These are phyloP conservation scores for Hemiprocne comata DNA, from an alignment of 2,113 vertebrate species.

Conservation along the genomic window DNA sequence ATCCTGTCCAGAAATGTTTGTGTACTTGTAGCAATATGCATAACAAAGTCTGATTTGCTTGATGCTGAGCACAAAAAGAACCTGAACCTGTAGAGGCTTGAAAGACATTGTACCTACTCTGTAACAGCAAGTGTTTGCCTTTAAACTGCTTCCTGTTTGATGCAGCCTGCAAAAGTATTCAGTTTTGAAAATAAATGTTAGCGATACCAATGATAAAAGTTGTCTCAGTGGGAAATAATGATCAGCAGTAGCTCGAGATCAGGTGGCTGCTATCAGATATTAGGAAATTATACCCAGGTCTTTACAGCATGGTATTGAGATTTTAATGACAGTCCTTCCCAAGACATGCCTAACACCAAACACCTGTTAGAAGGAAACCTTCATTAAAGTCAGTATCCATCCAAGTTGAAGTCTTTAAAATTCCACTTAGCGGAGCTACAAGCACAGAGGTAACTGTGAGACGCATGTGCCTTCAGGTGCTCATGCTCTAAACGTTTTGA, in stretches of 20 bases:
- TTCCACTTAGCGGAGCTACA: background rate
- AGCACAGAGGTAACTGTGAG: background rate
- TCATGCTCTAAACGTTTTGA: background rate
- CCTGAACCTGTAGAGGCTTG: background rate
- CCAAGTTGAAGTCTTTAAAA: background rate
- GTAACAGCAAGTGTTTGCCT: background rate
- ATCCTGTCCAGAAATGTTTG: background rate
- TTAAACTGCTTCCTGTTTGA: background rate
- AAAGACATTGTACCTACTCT: background rate
- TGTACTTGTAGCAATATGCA: background rate
- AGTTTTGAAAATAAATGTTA: background rate
- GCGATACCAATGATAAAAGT: background rate
- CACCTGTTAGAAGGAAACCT: background rate
- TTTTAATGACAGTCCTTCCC: background rate
- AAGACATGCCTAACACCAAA: background rate
- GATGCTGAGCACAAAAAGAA: background rate
- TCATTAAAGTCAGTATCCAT: background rate
- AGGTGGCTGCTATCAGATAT: background rate
- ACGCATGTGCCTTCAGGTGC: background rate
- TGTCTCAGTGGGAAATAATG: background rate
- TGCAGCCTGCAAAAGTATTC: background rate
- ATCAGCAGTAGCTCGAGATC: background rate
- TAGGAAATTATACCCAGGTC: background rate
- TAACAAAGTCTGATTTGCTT: background rate
- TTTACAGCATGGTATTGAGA: accelerated